A percentile compares a stretch with the other conserved stretches of the same genome.
Evolutionary conservation across 2,797 vertebrate genomes (phyloP).

Genomic region (Brotogeris chrysoptera): DNA sequence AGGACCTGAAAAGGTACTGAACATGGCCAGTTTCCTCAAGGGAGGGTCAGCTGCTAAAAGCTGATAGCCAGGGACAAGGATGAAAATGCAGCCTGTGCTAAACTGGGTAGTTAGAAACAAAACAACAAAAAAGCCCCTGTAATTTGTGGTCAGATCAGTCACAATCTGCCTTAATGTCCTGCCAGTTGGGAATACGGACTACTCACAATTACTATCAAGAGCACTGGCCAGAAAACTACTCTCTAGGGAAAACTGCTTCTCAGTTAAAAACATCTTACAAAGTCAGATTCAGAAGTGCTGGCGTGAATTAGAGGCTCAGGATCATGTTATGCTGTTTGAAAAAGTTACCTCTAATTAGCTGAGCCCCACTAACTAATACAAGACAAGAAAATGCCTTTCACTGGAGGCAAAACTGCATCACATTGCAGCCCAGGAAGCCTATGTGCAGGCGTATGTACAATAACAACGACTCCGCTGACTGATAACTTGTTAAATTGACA

Average conservation of each 20-base stretch:
- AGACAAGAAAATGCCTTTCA: background rate
- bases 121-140: background rate
- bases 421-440: background rate
- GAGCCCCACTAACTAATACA: background rate
- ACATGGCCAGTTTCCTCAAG: fast-evolving
- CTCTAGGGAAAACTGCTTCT: background rate
- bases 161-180: fast-evolving
- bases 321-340: background rate
- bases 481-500: conserved; percentile 54
- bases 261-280: background rate
- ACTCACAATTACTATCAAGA: background rate
- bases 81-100: background rate
- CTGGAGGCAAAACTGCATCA: background rate
- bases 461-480: background rate
- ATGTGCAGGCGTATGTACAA: background rate
- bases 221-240: background rate
- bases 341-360: background rate
- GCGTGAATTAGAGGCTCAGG: background rate
- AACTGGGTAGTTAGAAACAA: fast-evolving
- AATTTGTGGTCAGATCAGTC: background rate
- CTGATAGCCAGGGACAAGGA: background rate
- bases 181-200: background rate
- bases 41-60: background rate
- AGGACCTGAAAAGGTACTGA: background rate
- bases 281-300: background rate